Evolutionary conservation across 2,113 vertebrate species (phyloP).

Genomic region (Campylomormyrus tamandua): DNA sequence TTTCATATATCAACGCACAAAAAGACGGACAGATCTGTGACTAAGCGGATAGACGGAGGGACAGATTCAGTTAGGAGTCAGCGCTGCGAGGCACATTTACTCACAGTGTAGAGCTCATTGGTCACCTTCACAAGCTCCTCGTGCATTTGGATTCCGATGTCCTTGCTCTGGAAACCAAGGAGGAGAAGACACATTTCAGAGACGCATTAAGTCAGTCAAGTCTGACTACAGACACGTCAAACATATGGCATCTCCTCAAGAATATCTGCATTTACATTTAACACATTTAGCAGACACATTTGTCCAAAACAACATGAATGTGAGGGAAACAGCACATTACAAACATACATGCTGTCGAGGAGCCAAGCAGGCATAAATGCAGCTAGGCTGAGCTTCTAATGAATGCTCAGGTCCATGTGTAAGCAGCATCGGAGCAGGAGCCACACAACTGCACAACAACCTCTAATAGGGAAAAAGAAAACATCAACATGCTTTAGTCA

Average conservation of each 20-base stretch:
- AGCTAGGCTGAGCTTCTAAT: background rate
- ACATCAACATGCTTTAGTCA: background rate
- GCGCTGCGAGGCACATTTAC: constrained; percentile 37
- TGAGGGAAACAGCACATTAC: background rate
- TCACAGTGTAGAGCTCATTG: constrained; percentile 96
- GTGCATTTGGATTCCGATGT: constrained; percentile 97
- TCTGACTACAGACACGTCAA: background rate
- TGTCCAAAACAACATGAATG: background rate
- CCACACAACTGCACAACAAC: background rate
- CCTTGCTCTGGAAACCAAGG: constrained; percentile 81
- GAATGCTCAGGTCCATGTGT: background rate
- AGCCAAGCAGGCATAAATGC: background rate
- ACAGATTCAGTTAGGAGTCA: background rate
- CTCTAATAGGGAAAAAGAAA: background rate
- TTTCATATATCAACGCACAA: background rate
- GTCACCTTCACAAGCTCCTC: constrained; percentile 97
- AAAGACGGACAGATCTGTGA: background rate
- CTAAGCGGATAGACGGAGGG: background rate
- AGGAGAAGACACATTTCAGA: background rate
- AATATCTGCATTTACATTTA: background rate
- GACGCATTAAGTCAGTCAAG: background rate
- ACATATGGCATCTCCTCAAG: background rate
- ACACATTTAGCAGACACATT: background rate
- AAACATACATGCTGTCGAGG: background rate
- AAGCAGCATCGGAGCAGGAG: background rate